phyloP scores from a whole-genome alignment of 2,113 vertebrate genomes.

The Ploceus nigricollis region DNA sequence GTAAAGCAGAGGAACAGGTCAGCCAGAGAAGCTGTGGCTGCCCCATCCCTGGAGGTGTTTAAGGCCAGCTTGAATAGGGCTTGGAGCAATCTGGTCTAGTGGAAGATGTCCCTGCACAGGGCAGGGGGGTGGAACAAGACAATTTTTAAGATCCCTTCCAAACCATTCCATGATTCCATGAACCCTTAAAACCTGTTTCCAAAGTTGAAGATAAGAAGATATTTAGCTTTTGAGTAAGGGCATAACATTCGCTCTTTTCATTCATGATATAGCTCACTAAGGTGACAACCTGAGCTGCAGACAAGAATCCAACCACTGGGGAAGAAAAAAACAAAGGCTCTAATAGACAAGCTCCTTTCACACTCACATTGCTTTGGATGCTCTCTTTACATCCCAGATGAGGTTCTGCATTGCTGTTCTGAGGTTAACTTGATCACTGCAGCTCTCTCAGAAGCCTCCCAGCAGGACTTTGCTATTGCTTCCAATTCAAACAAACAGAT shows the following conservation, averaged over 20 bases:
- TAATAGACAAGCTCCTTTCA: neutral
- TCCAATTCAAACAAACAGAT: slow-evolving; percentile 27
- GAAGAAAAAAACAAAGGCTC: neutral
- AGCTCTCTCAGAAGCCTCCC: neutral
- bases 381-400: neutral
- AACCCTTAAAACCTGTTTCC: neutral
- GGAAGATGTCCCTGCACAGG: neutral
- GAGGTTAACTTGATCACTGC: neutral
- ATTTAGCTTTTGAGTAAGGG: neutral
- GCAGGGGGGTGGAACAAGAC: neutral
- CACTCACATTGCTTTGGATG: neutral
- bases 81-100: neutral
- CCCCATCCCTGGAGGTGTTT: neutral
- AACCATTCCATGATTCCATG: neutral
- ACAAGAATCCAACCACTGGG: neutral
- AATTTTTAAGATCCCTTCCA: neutral
- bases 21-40: neutral
- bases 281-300: neutral
- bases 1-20: neutral
- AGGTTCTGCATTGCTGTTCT: neutral
- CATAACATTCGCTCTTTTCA: neutral
- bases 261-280: neutral
- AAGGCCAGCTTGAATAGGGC: neutral
- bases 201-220: neutral
- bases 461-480: slow-evolving; percentile 7